Conservation (phyloP, 2,888 invertebrate genomes). For the Rutpela maculata region DNA sequence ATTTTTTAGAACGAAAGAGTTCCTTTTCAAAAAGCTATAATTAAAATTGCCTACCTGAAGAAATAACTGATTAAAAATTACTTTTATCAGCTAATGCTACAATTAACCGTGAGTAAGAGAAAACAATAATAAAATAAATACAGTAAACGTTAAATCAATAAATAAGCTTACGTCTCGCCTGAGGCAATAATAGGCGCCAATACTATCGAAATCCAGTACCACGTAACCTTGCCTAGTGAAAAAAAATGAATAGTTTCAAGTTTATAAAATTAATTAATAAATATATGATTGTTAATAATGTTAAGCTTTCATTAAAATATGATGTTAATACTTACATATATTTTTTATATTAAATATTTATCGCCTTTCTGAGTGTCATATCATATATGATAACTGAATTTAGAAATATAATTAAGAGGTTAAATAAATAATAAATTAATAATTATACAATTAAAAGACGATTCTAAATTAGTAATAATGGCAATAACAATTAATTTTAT, state of each 20-base stretch:
- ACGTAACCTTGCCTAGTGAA: not conserved
- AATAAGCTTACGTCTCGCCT: not conserved
- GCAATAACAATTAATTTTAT: constrained; percentile 7
- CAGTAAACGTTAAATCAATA: not conserved
- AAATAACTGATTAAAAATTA: too few relatives aligned
- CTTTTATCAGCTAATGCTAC: too few relatives aligned
- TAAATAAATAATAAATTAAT: constrained; percentile 1
- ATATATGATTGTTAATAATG: too few relatives aligned
- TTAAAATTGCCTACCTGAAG: too few relatives aligned
- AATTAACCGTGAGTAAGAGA: too few relatives aligned
- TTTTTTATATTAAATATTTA: not conserved
- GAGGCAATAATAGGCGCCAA: not conserved
- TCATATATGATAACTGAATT: not conserved
- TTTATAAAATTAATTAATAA: constrained; percentile 1
- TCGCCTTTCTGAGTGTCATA: not conserved
- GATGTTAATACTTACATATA: constrained; percentile 4
- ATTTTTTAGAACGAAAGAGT: too few relatives aligned
- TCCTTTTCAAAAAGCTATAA: too few relatives aligned
- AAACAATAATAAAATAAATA: not conserved
- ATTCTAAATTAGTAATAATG: not conserved
- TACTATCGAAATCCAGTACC: not conserved
- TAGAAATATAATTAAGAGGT: not conserved
- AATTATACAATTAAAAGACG: not conserved
- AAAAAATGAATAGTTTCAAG: not conserved
- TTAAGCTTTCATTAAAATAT: constrained; percentile 19